Percentiles rank a stretch among this genome's conserved stretches.
phyloP scores from a whole-genome alignment of 2,113 vertebrate species.

The Cricetomys ansorgei region DNA sequence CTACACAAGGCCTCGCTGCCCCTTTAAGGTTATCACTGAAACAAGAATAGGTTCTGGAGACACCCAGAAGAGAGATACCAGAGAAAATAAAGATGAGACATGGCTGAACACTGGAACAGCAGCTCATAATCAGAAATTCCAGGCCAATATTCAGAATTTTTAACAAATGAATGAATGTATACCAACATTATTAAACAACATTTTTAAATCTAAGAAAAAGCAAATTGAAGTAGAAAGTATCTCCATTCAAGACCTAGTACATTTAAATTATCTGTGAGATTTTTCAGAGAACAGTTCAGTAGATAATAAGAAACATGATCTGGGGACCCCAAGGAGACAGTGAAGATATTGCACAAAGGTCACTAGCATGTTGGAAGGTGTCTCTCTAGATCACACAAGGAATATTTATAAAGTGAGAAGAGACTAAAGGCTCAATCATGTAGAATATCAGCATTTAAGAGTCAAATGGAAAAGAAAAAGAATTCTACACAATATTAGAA shows the following conservation, averaged over 20 bases:
- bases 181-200: neutral
- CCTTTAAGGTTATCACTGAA: neutral
- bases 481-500: neutral
- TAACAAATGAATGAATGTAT: neutral
- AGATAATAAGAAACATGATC: neutral
- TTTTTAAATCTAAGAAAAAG: neutral
- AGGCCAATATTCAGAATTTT: neutral
- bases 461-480: neutral
- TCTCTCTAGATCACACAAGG: neutral
- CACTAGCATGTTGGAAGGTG: neutral
- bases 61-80: neutral
- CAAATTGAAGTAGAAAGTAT: neutral
- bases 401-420: neutral
- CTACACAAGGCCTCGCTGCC: neutral
- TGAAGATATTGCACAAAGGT: neutral
- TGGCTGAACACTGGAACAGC: neutral
- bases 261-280: slow-evolving; percentile 2
- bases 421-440: neutral
- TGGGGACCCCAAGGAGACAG: neutral
- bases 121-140: neutral
- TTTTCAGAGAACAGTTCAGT: neutral
- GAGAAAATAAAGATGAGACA: neutral
- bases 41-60: neutral
- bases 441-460: neutral
- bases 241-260: neutral